Evolutionary conservation across 2,113 vertebrate species (phyloP), one percentile per base, ranked within the genome.

Genomic region (Equus przewalskii): DNA sequence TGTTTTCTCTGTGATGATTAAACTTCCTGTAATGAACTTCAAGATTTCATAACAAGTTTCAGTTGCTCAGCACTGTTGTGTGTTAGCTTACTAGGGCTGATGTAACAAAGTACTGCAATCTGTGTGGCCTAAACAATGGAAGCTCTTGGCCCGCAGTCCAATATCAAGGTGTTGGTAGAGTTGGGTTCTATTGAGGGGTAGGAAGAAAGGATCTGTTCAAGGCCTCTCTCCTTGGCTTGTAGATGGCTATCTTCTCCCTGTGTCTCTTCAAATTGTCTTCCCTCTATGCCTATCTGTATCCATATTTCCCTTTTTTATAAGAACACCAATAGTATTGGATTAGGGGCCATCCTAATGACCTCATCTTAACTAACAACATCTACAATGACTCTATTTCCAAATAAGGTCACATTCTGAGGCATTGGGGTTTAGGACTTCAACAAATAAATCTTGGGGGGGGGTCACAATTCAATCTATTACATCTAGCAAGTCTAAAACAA

Each of bases 1-100:
- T 56, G 24, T 92, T 91, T 95, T 91, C 41, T 89, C n/a, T 72
- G 33, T 6, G 78, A 6, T 60, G 30, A 64, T 24, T 46, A 10
- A 1, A 49, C 60, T 72, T 96, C 65, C 86, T 73, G 22, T 75
- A 65, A 6, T 62, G 36, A 62, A 79, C 62, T 78, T 94, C 19
- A 84, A 28, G 78, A 91, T 89, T 97, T 93, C 82, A 51, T 76
- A 97, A 94, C 33, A 80, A 67, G 33, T 89, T 93, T 93, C 33
- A 49, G 41, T n/a, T 78, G 26, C 24, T 85, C 18, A 67, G 49
- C 26, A 69, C 72, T 21, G 10, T n/a, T 33, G 0, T 51, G 21
- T n/a, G 26, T 64, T 80, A 64, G 28, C 72, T 90, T 83, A 36
- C 44, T 86, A 89, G 54, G 41, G 28, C 41, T 33, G 12, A 41